Conservation (phyloP, 2,113 vertebrate genomes). For the Ornithorhynchus anatinus region DNA sequence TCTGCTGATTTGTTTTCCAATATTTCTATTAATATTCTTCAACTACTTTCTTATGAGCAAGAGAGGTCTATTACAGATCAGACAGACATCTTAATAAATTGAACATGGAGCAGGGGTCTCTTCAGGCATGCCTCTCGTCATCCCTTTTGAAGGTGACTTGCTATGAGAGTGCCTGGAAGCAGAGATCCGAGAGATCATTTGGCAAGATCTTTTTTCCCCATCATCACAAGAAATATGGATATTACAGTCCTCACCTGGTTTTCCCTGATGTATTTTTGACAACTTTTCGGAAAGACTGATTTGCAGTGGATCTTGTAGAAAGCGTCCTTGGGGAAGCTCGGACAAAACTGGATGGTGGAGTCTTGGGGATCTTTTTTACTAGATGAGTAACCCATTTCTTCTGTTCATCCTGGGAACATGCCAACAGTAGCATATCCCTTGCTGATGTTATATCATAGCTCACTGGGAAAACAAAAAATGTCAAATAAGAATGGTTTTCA, state of each 20-base stretch:
- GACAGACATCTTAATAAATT: too few relatives aligned
- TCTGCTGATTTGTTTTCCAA: too few relatives aligned
- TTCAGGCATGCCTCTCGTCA: too few relatives aligned
- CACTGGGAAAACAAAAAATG: conserved; percentile 72
- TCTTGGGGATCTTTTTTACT: conserved; percentile 98
- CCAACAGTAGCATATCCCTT: conserved; percentile 94
- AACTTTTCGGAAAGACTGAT: conserved; percentile 95
- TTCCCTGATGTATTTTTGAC: conserved; percentile 93
- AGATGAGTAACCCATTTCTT: conserved; percentile 98
- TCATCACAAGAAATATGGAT: background rate
- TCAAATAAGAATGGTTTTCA: too few relatives aligned
- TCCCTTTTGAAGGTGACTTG: too few relatives aligned
- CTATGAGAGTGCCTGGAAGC: too few relatives aligned
- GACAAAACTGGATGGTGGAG: conserved; percentile 89
- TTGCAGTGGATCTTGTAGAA: conserved; percentile 91
- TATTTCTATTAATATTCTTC: too few relatives aligned
- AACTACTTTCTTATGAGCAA: too few relatives aligned
- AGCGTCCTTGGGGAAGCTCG: conserved; percentile 91
- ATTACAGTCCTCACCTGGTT: conserved; percentile 83
- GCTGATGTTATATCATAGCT: conserved; percentile 97
- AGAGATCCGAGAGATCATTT: too few relatives aligned
- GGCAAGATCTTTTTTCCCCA: too few relatives aligned
- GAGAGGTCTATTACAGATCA: too few relatives aligned
- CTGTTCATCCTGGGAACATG: conserved; percentile 95
- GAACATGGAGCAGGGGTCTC: too few relatives aligned